Evolutionary conservation across 1,140 invertebrate genomes (phyloP).

Genomic region (Ephestia elutella): DNA sequence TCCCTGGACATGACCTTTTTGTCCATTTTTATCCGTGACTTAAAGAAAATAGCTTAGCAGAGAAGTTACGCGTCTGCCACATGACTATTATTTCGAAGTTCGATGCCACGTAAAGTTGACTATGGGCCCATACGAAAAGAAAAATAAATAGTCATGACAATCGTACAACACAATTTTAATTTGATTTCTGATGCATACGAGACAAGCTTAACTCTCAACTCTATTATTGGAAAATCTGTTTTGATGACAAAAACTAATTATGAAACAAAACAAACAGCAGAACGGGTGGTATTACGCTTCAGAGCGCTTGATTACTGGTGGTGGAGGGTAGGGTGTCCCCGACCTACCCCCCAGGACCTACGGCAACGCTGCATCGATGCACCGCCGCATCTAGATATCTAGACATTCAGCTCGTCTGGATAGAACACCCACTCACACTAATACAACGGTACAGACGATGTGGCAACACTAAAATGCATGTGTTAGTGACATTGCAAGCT

Average conservation of each 20-base stretch:
- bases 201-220: background rate
- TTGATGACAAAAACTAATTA: conserved; percentile 29
- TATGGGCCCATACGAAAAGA: no score
- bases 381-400: conserved; percentile 35
- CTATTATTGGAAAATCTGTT: no score
- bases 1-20: no score
- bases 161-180: no score
- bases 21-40: no score
- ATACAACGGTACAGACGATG: background rate
- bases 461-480: conserved; percentile 1
- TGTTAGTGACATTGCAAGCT: conserved; percentile 15
- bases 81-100: no score
- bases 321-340: conserved; percentile 34
- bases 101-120: no score
- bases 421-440: conserved; percentile 24
- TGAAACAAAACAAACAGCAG: conserved; percentile 30
- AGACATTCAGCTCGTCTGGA: conserved; percentile 48
- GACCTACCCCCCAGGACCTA: conserved; percentile 63
- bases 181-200: no score
- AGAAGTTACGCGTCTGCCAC: no score
- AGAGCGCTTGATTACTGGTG: conserved; percentile 42
- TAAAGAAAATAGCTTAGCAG: no score
- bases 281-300: conserved; percentile 19
- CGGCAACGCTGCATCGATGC: conserved; percentile 55
- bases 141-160: no score